Evolutionary conservation across 2,113 vertebrate genomes (phyloP), one percentile per base, ranked within the genome.

Genomic region (Brevimyrus niger): DNA sequence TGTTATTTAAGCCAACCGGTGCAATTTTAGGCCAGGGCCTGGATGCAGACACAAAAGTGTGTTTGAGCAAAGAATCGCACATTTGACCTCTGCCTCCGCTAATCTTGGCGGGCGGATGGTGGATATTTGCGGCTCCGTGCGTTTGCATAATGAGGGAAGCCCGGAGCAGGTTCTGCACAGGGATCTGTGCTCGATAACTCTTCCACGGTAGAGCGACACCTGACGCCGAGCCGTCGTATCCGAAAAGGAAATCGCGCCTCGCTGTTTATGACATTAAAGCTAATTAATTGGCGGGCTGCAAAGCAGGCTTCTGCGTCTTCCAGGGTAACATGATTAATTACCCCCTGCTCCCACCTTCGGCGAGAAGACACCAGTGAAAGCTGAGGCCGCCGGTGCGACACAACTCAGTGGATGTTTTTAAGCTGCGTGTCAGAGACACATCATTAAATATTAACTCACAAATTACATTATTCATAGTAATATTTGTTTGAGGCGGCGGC

Each of bases 321-420:
- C 48, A 76, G 42, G 10, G 76, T 23, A 89, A 86, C 35, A 65
- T 90, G 82, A 92, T 91, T 93, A 69, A 92, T 93, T 89, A 90
- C 76, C 55, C 55, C 85, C 90, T 58, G 90, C 88, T 84, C 90
- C 58, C 83, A 17, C 88, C 87, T 58, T 88, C 58, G 44, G 89
- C 82, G 35, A 89, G 53, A 73, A 80, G 86, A 86, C 89, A 89
- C 91, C 90, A 76, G 61, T 80, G 86, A 27, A 46, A 90, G 51
- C 55, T 58, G 89, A 65, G 73, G 48, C 35, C 88, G 87, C 55
- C 35, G 65, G 88, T 91, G 65, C 23, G 48, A 86, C 50, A 80
- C 44, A 88, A 47, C 69, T 35, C 51, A 46, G 21, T 80, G 51
- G 31, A 76, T 85, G 35, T 47, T 31, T 85, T 46, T 84, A 3